Base-by-base conservation (phyloP, 2,797 vertebrate species). In the Muscicapa striata region DNA sequence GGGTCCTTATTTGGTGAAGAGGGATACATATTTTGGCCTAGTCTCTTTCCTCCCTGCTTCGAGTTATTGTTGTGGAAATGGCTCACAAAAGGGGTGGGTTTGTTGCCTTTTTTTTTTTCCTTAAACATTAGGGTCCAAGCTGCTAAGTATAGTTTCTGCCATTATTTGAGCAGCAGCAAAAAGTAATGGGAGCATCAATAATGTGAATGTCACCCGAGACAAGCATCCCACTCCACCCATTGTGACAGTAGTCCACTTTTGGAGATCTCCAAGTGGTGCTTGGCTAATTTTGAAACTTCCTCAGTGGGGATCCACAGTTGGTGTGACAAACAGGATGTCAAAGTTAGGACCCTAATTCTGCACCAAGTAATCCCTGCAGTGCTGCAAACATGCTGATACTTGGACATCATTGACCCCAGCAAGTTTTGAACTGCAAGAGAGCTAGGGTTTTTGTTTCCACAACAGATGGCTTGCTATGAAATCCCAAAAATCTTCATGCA, bases 1-100 rank as follows among this genome's bases (percentile, higher is more conserved):
- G 92, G 92, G 79, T 48, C 93, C 92, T 97, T 97, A 94, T 97
- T 96, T 97, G 95, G 96, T 84, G 86, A 96, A 93, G 92, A 94
- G 61, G 66, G 72, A 11, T 74, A 91, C 80, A 94, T 95, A 67
- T 83, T 94, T 96, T 95, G 91, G 93, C 81, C 68, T 72, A 70
- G 68, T 46, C 91, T 94, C 77, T 83, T 96, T 96, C 93, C 95
- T 96, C 90, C 40, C 92, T 75, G 57, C 34, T 79, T 77, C 82
- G 89, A 92, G 84, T 91, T 92, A 96, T 97, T 97, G 92, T 95
- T 94, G 88, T 93, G 75, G 92, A 95, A 94, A 94, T 85, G 61
- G 84, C 69, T 87, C 79, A 73, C 13, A 64, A 68, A 91, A 91
- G 15, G n/a, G 45, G 8, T 67, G 36, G 4, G 3, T 2, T 41